A percentile compares a stretch with the other conserved stretches of the same genome.
Conservation (phyloP, 2,797 vertebrate genomes). For the Rhynchonycteris naso region DNA sequence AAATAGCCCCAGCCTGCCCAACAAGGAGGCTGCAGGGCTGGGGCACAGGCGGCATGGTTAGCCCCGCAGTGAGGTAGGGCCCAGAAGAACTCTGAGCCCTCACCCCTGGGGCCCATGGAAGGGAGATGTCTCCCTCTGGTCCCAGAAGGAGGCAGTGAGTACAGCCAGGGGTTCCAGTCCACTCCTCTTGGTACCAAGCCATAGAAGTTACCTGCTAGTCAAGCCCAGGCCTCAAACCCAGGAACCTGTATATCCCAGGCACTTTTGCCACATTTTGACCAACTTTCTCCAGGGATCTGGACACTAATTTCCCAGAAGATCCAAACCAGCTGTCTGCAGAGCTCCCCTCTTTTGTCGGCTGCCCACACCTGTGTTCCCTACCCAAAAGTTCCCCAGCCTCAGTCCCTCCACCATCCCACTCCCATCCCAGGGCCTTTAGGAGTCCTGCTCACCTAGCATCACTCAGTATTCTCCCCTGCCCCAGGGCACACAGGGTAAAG, state of each 20-base stretch:
- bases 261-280: constrained; percentile 19
- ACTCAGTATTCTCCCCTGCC: background rate
- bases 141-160: background rate
- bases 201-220: background rate
- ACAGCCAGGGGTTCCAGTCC: background rate
- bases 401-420: fast-evolving
- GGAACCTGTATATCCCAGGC: background rate
- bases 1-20: constrained; percentile 84
- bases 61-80: constrained; percentile 7
- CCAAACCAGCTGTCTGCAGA: background rate
- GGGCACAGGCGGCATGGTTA: constrained; percentile 7
- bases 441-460: background rate
- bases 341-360: background rate
- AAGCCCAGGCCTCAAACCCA: background rate
- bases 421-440: background rate
- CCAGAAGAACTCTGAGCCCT: background rate
- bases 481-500: background rate
- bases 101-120: background rate
- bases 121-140: fast-evolving
- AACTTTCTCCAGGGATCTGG: background rate
- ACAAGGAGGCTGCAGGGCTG: constrained; percentile 68
- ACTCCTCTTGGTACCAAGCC: background rate
- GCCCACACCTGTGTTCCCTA: background rate
- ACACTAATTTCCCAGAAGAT: background rate
- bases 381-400: background rate